phyloP scores from a whole-genome alignment of 1,140 invertebrate genomes.

The Monochamus saltuarius region DNA sequence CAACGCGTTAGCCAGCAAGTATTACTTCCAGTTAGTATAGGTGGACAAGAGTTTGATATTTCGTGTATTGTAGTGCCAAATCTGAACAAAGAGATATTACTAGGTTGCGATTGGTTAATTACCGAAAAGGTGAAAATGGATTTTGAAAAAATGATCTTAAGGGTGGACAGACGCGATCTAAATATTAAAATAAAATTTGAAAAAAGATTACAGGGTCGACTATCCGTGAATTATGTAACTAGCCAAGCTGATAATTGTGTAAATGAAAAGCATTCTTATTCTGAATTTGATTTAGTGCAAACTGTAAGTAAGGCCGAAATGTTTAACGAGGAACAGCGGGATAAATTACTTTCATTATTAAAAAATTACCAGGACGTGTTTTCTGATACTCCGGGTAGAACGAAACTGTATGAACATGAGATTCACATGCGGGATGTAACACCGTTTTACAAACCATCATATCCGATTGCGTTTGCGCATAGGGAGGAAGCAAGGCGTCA shows the following conservation, averaged over 20 bases:
- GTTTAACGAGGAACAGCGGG: neutral
- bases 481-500: neutral
- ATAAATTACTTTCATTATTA: neutral
- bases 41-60: too few species aligned
- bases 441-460: neutral
- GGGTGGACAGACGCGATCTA: neutral
- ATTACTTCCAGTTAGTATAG: neutral
- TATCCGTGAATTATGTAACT: too few species aligned
- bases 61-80: neutral
- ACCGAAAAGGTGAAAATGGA: neutral
- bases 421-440: neutral
- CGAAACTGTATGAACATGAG: conserved; percentile 2
- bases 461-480: conserved; percentile 4
- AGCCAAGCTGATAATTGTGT: too few species aligned
- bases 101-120: conserved; percentile 1
- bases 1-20: neutral
- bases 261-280: neutral
- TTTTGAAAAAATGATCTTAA: conserved; percentile 4
- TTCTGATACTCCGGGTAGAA: neutral
- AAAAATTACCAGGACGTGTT: neutral
- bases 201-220: neutral
- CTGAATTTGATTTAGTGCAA: neutral
- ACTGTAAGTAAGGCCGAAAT: neutral
- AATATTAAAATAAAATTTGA: neutral
- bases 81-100: neutral